Evolutionary conservation across 1,140 invertebrate species (phyloP).

Genomic region (Pentalonia nigronervosa): DNA sequence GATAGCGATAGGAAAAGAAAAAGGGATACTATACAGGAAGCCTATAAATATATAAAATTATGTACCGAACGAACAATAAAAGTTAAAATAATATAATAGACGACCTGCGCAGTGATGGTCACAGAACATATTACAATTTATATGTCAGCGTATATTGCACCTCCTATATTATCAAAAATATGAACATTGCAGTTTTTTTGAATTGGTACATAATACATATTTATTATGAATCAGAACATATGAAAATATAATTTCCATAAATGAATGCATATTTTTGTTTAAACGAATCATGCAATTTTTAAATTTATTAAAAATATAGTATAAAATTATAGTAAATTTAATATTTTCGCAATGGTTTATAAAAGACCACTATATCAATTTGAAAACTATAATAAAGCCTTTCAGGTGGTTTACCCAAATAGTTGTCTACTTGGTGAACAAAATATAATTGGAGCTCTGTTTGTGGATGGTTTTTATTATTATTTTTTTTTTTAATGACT

Average conservation of each 20-base stretch:
- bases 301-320: not conserved
- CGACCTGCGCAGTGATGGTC: not conserved
- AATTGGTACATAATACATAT: not conserved
- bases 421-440: not conserved
- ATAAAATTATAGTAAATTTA: not conserved
- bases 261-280: not conserved
- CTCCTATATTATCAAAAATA: not conserved
- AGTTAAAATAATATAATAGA: not conserved
- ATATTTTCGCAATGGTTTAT: not conserved
- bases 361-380: not conserved
- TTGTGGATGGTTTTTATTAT: not conserved
- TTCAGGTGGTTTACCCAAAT: not conserved
- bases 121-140: not conserved
- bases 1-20: constrained; percentile 24
- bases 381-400: not conserved
- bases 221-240: not conserved
- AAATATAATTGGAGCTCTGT: not conserved
- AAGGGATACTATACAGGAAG: not conserved
- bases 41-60: constrained; percentile 38
- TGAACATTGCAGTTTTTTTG: not conserved
- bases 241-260: not conserved
- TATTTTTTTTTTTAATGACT: not conserved
- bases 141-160: not conserved
- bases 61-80: not conserved
- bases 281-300: not conserved